A percentile compares a stretch with the other conserved stretches of the same genome.
Conservation (phyloP, 2,113 vertebrate genomes). For the Boulengerochromis microlepis region DNA sequence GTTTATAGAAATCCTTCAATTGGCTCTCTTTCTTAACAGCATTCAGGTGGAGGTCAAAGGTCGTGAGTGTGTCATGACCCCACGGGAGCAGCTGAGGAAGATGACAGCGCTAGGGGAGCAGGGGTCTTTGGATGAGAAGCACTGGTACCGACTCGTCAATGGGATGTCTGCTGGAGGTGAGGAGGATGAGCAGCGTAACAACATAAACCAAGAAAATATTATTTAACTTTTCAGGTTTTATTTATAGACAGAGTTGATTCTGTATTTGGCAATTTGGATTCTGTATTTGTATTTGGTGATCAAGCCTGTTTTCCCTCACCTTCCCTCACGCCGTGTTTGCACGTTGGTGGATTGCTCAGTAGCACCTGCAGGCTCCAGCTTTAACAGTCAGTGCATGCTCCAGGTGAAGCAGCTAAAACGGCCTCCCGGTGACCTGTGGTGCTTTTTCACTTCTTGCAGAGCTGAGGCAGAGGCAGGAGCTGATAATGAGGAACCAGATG, state of each 20-base stretch:
- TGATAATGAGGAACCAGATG: constrained; percentile 89
- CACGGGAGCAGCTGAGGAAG: constrained; percentile 81
- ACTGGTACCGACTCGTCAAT: constrained; percentile 79
- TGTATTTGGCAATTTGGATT: not conserved
- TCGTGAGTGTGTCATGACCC: constrained; percentile 75
- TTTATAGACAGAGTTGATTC: not conserved
- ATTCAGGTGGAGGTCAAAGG: constrained; percentile 5
- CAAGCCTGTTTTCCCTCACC: not conserved
- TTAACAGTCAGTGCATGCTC: not conserved
- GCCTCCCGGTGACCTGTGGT: not conserved
- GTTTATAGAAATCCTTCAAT: not conserved
- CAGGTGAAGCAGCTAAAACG: not conserved
- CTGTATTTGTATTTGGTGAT: not conserved
- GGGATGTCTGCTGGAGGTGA: constrained; percentile 85
- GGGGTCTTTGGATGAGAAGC: constrained; percentile 79
- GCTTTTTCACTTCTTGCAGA: constrained; percentile 65
- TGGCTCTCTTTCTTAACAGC: not conserved
- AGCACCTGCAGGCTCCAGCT: not conserved
- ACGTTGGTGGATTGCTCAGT: not conserved
- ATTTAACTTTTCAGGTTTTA: not conserved
- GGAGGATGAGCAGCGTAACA: not conserved
- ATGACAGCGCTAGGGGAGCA: constrained; percentile 80
- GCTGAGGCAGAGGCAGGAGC: constrained; percentile 81
- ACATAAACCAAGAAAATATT: not conserved
- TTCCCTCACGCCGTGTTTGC: not conserved